phyloP scores from a whole-genome alignment of 2,888 invertebrate species.

The Calliopum simillimum region DNA sequence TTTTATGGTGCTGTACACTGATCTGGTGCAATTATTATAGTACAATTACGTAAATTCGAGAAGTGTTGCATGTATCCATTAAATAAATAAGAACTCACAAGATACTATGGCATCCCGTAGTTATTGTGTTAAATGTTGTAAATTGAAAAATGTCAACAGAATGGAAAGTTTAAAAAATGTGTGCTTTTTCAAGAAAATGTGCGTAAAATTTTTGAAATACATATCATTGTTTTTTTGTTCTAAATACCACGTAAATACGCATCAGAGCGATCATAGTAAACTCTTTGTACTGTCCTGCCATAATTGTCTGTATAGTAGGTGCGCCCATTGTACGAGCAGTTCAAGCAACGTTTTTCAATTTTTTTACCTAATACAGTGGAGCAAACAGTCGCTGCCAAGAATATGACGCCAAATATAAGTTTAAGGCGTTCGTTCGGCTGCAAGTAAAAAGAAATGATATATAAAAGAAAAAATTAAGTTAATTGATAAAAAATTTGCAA shows the following conservation, averaged over 20 bases:
- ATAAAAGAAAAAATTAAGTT: neutral
- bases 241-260: conserved; percentile 59
- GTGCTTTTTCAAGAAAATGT: conserved; percentile 29
- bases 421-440: conserved; percentile 37
- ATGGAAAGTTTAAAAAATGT: conserved; percentile 24
- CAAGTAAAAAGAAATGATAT: conserved; percentile 16
- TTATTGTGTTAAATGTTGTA: no score
- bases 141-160: conserved; percentile 23
- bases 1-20: no score
- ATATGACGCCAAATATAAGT: conserved; percentile 33
- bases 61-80: no score
- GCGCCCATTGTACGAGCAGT: conserved; percentile 57
- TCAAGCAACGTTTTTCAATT: conserved; percentile 58
- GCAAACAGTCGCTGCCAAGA: conserved; percentile 30
- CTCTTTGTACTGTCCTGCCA: conserved; percentile 57
- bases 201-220: conserved; percentile 26
- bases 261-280: conserved; percentile 53
- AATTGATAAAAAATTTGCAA: neutral
- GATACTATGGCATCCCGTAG: no score
- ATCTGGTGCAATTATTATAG: no score
- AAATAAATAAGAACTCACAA: no score
- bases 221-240: conserved; percentile 26
- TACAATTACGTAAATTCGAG: no score
- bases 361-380: conserved; percentile 55
- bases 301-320: conserved; percentile 61